These are phyloP conservation scores for cat (Felis catus) DNA, from an alignment of 2,113 vertebrate species.

Conservation along the genomic window DNA sequence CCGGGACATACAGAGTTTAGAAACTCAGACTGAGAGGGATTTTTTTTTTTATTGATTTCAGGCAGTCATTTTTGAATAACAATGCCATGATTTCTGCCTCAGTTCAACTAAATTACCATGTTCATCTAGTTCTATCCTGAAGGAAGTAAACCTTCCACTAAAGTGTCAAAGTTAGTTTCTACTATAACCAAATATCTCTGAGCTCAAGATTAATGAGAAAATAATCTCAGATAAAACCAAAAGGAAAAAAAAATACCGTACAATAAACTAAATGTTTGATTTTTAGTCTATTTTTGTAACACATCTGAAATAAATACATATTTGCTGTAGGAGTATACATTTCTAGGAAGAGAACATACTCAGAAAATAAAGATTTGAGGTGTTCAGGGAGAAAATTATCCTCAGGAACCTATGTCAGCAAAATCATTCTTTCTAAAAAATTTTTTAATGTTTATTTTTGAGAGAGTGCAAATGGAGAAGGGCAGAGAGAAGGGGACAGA, in stretches of 20 bases:
- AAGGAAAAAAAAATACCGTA: conserved; percentile 48
- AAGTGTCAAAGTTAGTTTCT: conserved; percentile 24
- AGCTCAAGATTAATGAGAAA: conserved; percentile 44
- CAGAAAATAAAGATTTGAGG: neutral
- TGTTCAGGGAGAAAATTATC: neutral
- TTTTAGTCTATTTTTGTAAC: conserved; percentile 28
- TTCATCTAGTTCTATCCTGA: neutral
- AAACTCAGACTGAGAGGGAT: neutral
- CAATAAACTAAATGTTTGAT: conserved; percentile 22
- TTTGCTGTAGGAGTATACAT: neutral
- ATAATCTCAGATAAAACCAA: conserved; percentile 38
- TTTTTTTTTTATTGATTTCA: neutral
- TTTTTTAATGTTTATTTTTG: no score
- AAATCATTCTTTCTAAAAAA: neutral
- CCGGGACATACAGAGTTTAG: neutral
- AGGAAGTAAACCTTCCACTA: neutral
- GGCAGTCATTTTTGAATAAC: conserved; percentile 9
- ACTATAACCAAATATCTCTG: conserved; percentile 3
- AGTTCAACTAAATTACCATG: conserved; percentile 27
- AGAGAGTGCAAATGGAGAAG: no score
- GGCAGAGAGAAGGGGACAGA: no score
- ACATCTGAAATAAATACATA: neutral
- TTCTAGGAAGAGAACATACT: neutral
- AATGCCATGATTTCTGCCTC: conserved; percentile 22
- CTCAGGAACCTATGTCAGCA: neutral